These are phyloP conservation scores for Oxyura jamaicensis DNA, from an alignment of 2,113 vertebrate species.

Conservation along the genomic window DNA sequence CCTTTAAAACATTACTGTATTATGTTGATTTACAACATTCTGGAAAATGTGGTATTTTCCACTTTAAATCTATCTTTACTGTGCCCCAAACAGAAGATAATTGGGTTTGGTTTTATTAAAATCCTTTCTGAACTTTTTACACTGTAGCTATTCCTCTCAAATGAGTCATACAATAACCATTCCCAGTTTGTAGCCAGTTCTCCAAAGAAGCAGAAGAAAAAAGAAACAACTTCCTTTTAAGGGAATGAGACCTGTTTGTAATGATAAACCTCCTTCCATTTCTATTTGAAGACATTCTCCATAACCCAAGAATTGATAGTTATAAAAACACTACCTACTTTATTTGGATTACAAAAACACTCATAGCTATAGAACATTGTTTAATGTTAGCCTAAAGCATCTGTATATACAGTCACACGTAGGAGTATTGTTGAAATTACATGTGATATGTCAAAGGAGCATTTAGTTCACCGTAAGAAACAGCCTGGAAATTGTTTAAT, in stretches of 20 bases:
- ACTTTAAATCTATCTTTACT: conserved; percentile 18
- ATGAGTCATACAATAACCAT: conserved; percentile 86
- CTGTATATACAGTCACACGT: background rate
- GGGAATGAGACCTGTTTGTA: conserved; percentile 83
- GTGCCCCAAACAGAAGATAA: conserved; percentile 3
- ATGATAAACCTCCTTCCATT: conserved; percentile 75
- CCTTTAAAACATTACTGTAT: background rate
- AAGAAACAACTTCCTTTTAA: conserved; percentile 91
- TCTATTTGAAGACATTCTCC: conserved; percentile 72
- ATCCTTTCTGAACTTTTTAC: conserved; percentile 68
- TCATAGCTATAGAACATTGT: conserved; percentile 27
- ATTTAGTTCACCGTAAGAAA: conserved; percentile 15
- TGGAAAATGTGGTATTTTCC: background rate
- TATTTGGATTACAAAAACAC: conserved; percentile 54
- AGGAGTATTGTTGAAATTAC: background rate
- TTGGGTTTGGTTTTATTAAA: conserved; percentile 56
- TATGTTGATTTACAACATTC: background rate
- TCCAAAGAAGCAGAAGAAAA: conserved; percentile 82
- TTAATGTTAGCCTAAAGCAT: conserved; percentile 55
- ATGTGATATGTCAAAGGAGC: background rate
- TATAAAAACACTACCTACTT: conserved; percentile 51
- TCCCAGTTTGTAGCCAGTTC: conserved; percentile 83
- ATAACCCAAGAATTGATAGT: conserved; percentile 61
- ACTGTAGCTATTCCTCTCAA: conserved; percentile 52
- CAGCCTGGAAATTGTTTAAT: background rate